Evolutionary conservation across 2,113 vertebrate species (phyloP), one percentile per base, ranked within the genome.

Genomic region (Eubucco bourcierii): DNA sequence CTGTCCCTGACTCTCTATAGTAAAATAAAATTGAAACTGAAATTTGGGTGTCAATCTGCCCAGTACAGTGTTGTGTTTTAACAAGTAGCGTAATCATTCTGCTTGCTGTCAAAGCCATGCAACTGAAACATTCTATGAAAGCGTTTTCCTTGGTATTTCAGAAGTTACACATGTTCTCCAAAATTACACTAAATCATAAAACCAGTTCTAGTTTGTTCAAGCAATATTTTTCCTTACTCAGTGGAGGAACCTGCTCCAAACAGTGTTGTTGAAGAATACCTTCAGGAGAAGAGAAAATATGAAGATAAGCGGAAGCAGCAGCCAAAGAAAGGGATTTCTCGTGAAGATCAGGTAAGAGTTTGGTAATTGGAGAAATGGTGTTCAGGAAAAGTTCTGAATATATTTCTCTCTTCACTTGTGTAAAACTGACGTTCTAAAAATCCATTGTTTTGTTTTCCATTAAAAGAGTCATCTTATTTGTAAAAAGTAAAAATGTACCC

Each of bases 281-380:
- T 99, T 88, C 98, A 99, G 95, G 98, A 98, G 91, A 98, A 98
- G 58, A 98, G 98, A 95, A 99, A 99, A 92, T 99, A 99, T 31
- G 99, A 99, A 88, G 98, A 98, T 21, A 92, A 98, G 84, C 95
- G 97, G 84, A 99, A 98, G 53, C 98, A 98, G 67, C 98, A 98
- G 87, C 84, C 98, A 50, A 98, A 98, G 84, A 99, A 98, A 55
- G 98, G 98, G 14, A 82, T 96, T 61, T 98, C 97, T 65, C 97
- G 98, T 15, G 98, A 98, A 96, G 98, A 98, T 61, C 98, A 98
- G 98, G 98, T 98, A 98, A 96, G 47, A 78, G 20, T 58, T 94
- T 39, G n/a, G 67, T 50, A 86, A 44, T 8, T 78, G 7, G 27
- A 8, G 10, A 12, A 8, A 15, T 79, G 82, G 58, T 47, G 9